These are phyloP conservation scores for Tipula vernalis DNA, from an alignment of 2,888 invertebrate species.

Conservation along the genomic window DNA sequence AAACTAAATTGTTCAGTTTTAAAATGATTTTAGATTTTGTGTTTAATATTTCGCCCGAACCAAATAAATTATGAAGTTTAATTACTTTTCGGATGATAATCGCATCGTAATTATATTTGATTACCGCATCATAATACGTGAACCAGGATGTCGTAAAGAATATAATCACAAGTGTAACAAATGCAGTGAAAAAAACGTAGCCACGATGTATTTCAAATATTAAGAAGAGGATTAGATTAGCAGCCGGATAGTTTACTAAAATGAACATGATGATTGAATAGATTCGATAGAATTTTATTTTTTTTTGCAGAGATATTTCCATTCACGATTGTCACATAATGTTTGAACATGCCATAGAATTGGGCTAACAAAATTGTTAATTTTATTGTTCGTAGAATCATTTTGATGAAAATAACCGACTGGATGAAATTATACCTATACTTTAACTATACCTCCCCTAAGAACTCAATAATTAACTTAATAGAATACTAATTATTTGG, in stretches of 20 bases:
- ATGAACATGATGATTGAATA: neutral
- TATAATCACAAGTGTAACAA: neutral
- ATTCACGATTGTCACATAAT: neutral
- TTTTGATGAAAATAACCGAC: neutral
- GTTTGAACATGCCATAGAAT: neutral
- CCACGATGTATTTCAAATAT: neutral
- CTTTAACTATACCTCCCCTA: neutral
- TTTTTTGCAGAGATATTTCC: neutral
- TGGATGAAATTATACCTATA: neutral
- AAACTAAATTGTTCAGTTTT: neutral
- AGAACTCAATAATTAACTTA: neutral
- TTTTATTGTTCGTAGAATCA: neutral
- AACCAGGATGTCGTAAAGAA: neutral
- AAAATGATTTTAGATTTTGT: neutral
- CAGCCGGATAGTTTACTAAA: neutral
- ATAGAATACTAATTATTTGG: neutral
- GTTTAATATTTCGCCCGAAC: neutral
- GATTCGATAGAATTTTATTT: neutral
- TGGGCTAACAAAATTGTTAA: neutral
- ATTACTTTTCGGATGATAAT: neutral
- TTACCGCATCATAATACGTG: neutral
- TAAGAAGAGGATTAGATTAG: neutral
- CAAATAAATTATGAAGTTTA: neutral
- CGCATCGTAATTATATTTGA: neutral
- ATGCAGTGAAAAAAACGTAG: neutral